Percentiles rank a stretch among this genome's conserved stretches.
These are phyloP conservation scores for Natator depressus DNA, from an alignment of 2,113 vertebrate genomes.

Conservation along the genomic window DNA sequence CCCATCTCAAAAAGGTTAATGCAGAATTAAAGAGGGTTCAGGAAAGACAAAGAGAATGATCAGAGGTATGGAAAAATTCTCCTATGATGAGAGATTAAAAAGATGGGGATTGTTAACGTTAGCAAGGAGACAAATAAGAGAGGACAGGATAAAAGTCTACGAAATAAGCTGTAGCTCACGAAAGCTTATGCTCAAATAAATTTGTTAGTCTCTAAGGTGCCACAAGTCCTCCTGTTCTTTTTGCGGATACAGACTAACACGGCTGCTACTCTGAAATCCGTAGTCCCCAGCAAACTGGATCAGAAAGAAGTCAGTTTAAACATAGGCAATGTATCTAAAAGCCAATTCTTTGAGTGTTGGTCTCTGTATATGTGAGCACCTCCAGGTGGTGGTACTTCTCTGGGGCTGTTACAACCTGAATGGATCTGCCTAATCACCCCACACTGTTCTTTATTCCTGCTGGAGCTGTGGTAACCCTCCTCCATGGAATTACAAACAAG, in stretches of 20 bases:
- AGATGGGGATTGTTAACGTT: background rate
- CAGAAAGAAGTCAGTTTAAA: too few relatives aligned
- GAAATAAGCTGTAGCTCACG: background rate
- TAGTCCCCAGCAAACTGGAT: too few relatives aligned
- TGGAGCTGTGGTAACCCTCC: background rate
- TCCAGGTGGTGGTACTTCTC: background rate
- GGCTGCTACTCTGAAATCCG: too few relatives aligned
- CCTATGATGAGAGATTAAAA: background rate
- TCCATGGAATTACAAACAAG: background rate
- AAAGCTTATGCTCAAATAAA: too few relatives aligned
- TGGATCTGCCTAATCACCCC: background rate
- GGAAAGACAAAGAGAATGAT: background rate
- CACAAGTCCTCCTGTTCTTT: too few relatives aligned
- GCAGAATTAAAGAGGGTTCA: background rate
- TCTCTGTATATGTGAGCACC: background rate
- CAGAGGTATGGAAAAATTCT: background rate
- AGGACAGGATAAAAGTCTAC: background rate
- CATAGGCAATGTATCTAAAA: background rate
- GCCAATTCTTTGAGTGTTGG: background rate
- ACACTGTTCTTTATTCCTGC: background rate
- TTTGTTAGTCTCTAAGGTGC: too few relatives aligned
- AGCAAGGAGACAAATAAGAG: background rate
- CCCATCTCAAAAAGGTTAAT: background rate
- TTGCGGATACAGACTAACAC: too few relatives aligned
- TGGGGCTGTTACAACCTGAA: background rate